Evolutionary conservation across 1,140 invertebrate species (phyloP).

Genomic region (Pseudobourletiella spinata): DNA sequence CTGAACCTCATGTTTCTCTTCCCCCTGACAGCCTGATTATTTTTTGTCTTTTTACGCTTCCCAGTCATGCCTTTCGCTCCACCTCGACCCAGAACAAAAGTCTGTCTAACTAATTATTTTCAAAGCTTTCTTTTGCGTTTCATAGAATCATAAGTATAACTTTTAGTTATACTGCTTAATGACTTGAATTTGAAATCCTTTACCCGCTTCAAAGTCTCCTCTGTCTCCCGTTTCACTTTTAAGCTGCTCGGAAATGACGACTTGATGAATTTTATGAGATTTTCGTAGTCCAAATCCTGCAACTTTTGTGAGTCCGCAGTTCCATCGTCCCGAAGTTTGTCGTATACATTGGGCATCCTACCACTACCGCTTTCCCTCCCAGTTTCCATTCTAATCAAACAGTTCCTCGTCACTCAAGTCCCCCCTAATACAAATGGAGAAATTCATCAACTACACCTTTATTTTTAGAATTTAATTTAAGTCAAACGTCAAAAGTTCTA

Average conservation of each 20-base stretch:
- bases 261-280: slow-evolving; percentile 20
- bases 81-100: slow-evolving; percentile 19
- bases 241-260: slow-evolving; percentile 21
- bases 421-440: no score
- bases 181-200: neutral
- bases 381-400: no score
- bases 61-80: neutral
- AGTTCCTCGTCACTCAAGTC: no score
- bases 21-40: neutral
- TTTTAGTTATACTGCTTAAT: neutral
- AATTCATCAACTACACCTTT: no score
- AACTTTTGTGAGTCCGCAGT: slow-evolving; percentile 3
- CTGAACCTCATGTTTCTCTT: neutral
- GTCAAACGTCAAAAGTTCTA: neutral
- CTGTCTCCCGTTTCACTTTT: slow-evolving; percentile 26
- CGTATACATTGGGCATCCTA: no score
- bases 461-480: neutral
- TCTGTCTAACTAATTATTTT: slow-evolving; percentile 24
- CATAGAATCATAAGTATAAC: neutral
- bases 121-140: no score
- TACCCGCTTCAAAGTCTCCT: slow-evolving; percentile 32
- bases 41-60: neutral
- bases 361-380: no score
- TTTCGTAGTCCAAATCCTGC: slow-evolving; percentile 23
- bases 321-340: slow-evolving; percentile 22